Percentiles rank a stretch among this genome's conserved stretches.
Conservation (phyloP, 2,888 invertebrate genomes). For the Sinhomidia bicolor region DNA sequence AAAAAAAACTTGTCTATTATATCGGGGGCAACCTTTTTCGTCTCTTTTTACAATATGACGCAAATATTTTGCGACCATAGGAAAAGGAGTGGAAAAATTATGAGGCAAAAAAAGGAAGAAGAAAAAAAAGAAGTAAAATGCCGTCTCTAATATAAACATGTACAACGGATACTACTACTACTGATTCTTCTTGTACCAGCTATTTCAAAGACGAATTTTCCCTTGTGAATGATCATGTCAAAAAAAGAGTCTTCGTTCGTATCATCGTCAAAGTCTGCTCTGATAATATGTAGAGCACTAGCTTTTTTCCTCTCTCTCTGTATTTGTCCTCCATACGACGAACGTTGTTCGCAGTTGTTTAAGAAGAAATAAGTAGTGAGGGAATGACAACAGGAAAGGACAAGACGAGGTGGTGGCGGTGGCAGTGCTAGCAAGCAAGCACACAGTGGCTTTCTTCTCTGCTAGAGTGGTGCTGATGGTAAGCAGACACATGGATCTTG, state of each 20-base stretch:
- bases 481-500: conserved; percentile 33
- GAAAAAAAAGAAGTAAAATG: too few relatives aligned
- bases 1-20: conserved; percentile 40
- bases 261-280: conserved; percentile 21
- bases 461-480: neutral
- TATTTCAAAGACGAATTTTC: conserved; percentile 53
- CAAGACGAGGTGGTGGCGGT: conserved; percentile 32
- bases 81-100: conserved; percentile 61
- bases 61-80: conserved; percentile 57
- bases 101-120: conserved; percentile 32
- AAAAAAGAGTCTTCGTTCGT: conserved; percentile 6
- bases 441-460: too few relatives aligned
- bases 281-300: conserved; percentile 29
- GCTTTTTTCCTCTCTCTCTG: neutral
- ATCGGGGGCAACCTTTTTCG: conserved; percentile 49
- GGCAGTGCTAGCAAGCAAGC: neutral
- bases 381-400: conserved; percentile 66
- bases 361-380: conserved; percentile 37
- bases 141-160: conserved; percentile 30
- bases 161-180: conserved; percentile 55
- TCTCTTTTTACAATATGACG: conserved; percentile 56
- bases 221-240: conserved; percentile 65
- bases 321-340: neutral
- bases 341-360: conserved; percentile 14
- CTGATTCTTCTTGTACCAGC: conserved; percentile 46